A percentile compares a stretch with the other conserved stretches of the same genome.
Evolutionary conservation across 2,797 vertebrate species (phyloP).

Genomic region (Prionace glauca): DNA sequence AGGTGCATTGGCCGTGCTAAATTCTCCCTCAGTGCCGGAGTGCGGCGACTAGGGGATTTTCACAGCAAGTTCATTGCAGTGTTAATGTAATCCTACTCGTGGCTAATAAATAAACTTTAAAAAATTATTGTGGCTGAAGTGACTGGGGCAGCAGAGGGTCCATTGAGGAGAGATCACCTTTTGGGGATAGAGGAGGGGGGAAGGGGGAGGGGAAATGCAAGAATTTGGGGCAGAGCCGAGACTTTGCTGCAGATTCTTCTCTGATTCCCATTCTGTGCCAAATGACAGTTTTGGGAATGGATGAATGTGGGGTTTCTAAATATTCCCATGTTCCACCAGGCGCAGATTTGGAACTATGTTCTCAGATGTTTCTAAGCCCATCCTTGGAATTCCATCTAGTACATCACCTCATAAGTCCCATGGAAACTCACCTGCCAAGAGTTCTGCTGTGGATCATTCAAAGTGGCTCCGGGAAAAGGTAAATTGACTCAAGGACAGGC

Average conservation of each 20-base stretch:
- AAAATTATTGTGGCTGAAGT: background rate
- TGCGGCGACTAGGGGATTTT: too few relatives aligned
- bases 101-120: too few relatives aligned
- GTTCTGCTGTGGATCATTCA: background rate
- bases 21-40: too few relatives aligned
- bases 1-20: too few relatives aligned
- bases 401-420: background rate
- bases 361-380: background rate
- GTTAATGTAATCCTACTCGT: too few relatives aligned
- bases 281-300: background rate
- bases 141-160: background rate
- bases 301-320: background rate
- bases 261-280: background rate
- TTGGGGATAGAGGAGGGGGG: too few relatives aligned
- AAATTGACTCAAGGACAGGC: background rate
- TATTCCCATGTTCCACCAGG: background rate
- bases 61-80: too few relatives aligned
- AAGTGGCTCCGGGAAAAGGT: background rate
- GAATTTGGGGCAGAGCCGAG: background rate
- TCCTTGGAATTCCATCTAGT: background rate
- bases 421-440: background rate
- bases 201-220: background rate
- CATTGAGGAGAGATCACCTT: background rate
- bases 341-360: background rate
- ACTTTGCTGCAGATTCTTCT: background rate